Evolutionary conservation across 2,888 invertebrate genomes (phyloP), one percentile per base, ranked within the genome.

Genomic region (Conistra vaccinii): DNA sequence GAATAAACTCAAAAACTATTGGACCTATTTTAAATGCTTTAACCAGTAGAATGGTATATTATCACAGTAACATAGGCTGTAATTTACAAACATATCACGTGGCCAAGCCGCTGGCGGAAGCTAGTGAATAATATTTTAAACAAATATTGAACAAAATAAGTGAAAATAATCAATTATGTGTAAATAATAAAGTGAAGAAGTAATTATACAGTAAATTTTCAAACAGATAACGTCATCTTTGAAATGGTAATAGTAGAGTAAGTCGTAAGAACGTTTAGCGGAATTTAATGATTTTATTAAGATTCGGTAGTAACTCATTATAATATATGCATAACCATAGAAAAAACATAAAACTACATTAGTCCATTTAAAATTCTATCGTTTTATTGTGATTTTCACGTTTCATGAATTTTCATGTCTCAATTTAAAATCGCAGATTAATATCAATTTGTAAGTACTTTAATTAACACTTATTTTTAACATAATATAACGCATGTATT

Each of bases 131-230:
- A 26, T 14, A 55, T 55, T 55, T 14, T 17, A 29, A 26, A 57
- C 17, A 17, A 29, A 57, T 29, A 57, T 29, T 17, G 7, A 29
- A 57, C 7, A 57, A 57, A 26, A 57, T 6, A 17, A 7, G 14
- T 6, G 17, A 55, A 26, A 55, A 48, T 32, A 32, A 48, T 23
- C 2, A 48, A 9, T 48, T 14, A 9, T 32, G 20, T 72, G 3
- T 35, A 12, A 42, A 48, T 14, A 39, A 48, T 17, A 10, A 10
- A 76, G 26, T 67, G 29, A 39, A 57, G 23, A 10, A 23, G 7
- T 68, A 55, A 48, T n/a, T 23, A 77, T n/a, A 80, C n/a, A 51
- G 51, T 23, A 42, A 42, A 48, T 48, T 77, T 82, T 82, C 32
- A 58, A 63, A 63, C 26, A 26, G 20, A 10, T 29, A 51, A 14